Conservation (phyloP, 64 coral and sea anemone species). For the Montipora foliosa region DNA sequence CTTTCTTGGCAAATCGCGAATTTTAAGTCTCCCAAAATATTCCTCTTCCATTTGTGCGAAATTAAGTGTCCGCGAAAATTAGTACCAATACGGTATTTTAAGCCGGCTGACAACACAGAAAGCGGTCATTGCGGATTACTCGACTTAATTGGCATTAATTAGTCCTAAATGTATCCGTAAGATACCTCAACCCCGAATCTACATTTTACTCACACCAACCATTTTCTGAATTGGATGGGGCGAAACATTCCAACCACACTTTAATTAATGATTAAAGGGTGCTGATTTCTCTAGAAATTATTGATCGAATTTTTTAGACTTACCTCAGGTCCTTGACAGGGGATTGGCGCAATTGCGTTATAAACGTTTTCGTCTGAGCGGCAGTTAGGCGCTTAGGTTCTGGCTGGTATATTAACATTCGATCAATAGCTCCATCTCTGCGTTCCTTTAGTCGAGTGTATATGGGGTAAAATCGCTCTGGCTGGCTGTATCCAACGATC, state of each 20-base stretch:
- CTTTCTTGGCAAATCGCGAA: no score
- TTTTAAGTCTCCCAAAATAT: neutral
- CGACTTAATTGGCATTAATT: no score
- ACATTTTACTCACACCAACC: neutral
- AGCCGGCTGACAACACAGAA: neutral
- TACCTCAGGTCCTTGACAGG: neutral
- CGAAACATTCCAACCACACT: neutral
- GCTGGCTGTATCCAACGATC: conserved; percentile 28
- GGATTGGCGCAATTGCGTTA: neutral
- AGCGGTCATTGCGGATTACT: no score
- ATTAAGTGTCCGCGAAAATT: neutral
- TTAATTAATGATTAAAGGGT: neutral
- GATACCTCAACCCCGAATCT: no score
- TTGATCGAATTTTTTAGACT: neutral
- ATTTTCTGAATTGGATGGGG: conserved; percentile 1
- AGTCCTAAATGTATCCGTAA: no score
- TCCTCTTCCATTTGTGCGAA: conserved; percentile 12
- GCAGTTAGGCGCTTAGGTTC: conserved; percentile 6
- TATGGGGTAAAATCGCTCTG: conserved; percentile 13
- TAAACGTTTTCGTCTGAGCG: conserved; percentile 7
- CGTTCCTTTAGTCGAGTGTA: conserved; percentile 21
- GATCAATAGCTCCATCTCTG: conserved; percentile 28
- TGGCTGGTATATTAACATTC: conserved; percentile 12
- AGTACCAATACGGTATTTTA: conserved; percentile 23
- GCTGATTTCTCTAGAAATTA: neutral